These are phyloP conservation scores for Nixonia krombeini DNA, from an alignment of 1,140 invertebrate genomes.

Conservation along the genomic window DNA sequence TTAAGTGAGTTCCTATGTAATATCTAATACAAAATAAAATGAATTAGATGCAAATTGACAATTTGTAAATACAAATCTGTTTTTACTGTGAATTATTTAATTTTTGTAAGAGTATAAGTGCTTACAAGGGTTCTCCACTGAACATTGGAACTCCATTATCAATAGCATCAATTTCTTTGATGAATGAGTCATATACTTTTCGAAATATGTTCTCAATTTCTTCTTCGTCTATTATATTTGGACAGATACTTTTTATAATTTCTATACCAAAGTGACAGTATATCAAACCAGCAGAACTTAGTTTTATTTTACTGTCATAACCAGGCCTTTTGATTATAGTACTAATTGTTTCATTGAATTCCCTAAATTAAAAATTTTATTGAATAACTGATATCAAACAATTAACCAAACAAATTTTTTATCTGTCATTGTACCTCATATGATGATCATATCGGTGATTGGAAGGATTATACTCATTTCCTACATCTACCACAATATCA, in stretches of 20 bases:
- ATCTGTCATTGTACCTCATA: constrained; percentile 75
- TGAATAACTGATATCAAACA: not conserved
- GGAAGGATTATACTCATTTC: constrained; percentile 86
- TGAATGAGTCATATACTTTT: constrained; percentile 90
- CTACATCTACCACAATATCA: constrained; percentile 97
- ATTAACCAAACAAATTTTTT: not conserved
- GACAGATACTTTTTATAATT: constrained; percentile 77
- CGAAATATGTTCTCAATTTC: constrained; percentile 79
- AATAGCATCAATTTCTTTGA: constrained; percentile 96
- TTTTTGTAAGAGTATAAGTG: too few relatives aligned
- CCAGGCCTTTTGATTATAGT: constrained; percentile 71
- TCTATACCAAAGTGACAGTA: constrained; percentile 92
- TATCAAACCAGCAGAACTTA: constrained; percentile 96
- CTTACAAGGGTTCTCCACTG: constrained; percentile 77
- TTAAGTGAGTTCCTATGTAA: constrained; percentile 82
- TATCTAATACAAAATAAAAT: constrained; percentile 73
- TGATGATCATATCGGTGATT: constrained; percentile 94
- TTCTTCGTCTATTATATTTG: constrained; percentile 68
- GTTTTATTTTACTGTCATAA: constrained; percentile 76
- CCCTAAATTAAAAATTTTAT: constrained; percentile 69
- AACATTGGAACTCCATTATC: constrained; percentile 93
- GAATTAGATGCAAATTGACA: too few relatives aligned
- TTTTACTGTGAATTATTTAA: too few relatives aligned
- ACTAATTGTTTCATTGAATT: constrained; percentile 77
- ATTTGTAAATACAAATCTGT: too few relatives aligned